A percentile compares a stretch with the other conserved stretches of the same genome.
These are phyloP conservation scores for Ylistrum balloti DNA, from an alignment of 1,140 invertebrate species.

Conservation along the genomic window DNA sequence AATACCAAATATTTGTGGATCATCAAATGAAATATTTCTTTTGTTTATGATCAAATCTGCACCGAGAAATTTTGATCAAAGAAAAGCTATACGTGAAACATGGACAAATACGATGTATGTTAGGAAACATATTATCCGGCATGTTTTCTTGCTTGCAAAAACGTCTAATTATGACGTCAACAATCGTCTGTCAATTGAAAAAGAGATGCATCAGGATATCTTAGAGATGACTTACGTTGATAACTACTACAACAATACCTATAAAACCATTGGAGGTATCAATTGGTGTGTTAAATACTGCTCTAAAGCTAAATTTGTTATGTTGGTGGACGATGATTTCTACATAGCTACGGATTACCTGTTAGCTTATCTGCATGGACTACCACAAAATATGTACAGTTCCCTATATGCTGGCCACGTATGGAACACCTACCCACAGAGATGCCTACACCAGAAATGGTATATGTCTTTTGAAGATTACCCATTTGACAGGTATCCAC, in stretches of 20 bases:
- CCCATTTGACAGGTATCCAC: background rate
- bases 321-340: slow-evolving; percentile 45
- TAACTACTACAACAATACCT: slow-evolving; percentile 45
- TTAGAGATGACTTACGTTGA: slow-evolving; percentile 31
- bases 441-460: background rate
- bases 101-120: background rate
- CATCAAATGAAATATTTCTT: background rate
- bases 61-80: slow-evolving; percentile 16
- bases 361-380: background rate
- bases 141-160: background rate
- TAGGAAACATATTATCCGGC: background rate
- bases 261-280: slow-evolving; percentile 11
- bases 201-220: slow-evolving; percentile 13
- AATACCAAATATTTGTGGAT: background rate
- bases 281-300: slow-evolving; percentile 2
- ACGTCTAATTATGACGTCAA: background rate
- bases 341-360: background rate
- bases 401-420: background rate
- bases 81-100: slow-evolving; percentile 39
- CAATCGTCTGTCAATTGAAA: background rate
- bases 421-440: background rate
- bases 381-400: background rate
- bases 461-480: slow-evolving; percentile 35
- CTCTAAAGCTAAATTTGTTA: slow-evolving; percentile 28
- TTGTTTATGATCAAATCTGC: slow-evolving; percentile 42